A percentile compares a stretch with the other conserved stretches of the same genome.
phyloP scores from a whole-genome alignment of 2,888 invertebrate species.

The Lasiommata megera region DNA sequence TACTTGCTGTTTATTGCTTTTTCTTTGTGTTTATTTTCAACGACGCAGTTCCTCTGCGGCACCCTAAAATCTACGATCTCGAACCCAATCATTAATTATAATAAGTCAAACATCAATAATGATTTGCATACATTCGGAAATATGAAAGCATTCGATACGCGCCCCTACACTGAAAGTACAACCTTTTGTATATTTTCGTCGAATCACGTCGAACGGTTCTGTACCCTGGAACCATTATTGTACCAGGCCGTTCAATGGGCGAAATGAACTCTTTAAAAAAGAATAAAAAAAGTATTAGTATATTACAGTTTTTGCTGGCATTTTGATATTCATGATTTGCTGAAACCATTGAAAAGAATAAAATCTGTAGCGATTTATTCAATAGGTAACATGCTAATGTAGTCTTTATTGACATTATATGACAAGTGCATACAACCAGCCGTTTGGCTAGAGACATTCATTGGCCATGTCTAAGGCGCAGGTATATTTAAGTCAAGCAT shows the following conservation, averaged over 20 bases:
- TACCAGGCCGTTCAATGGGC: conserved; percentile 36
- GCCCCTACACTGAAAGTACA: background rate
- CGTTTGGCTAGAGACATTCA: too few species aligned
- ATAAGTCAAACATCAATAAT: background rate
- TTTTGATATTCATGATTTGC: background rate
- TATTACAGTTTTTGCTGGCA: background rate
- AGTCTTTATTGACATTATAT: too few species aligned
- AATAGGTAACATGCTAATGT: too few species aligned
- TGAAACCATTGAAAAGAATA: background rate
- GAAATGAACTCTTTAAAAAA: background rate
- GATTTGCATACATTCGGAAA: background rate
- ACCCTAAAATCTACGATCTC: too few species aligned
- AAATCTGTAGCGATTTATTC: too few species aligned
- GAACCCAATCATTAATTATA: background rate
- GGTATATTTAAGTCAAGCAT: too few species aligned
- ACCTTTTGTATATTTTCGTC: conserved; percentile 44
- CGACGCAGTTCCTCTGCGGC: too few species aligned
- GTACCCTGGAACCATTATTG: conserved; percentile 25
- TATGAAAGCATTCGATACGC: background rate
- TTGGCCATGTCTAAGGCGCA: too few species aligned
- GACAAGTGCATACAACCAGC: too few species aligned
- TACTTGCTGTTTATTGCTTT: too few species aligned
- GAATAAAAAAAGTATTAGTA: background rate
- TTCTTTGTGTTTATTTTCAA: too few species aligned
- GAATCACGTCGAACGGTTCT: conserved; percentile 28